Base-by-base conservation (phyloP, 2,113 vertebrate genomes). In the Rafetus swinhoei region DNA sequence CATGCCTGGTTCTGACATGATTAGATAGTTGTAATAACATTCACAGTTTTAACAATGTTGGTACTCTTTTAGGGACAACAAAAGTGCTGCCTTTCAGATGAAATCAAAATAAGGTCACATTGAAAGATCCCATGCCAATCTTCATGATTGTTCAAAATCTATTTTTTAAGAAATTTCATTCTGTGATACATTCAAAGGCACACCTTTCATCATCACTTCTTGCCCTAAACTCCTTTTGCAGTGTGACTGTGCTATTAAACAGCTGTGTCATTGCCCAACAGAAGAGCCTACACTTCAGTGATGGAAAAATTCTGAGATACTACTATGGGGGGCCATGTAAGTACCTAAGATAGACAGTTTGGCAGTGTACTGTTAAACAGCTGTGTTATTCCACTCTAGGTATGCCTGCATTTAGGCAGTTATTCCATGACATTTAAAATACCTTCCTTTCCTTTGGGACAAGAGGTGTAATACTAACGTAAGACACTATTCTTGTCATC, bases 31-130 rank as follows among this genome's bases (percentile, higher is more conserved):
- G n/a, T 72, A 72, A 72, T 2, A 88, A 84, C 72, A 83, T 59
- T 92, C 93, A 59, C 83, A 62, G 65, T n/a, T 91, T 81, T 55
- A 95, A 90, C 88, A 81, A 84, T 2, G 53, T 60, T 22, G 32
- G 32, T 56, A 57, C 60, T 87, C 77, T 84, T 86, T 77, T 35
- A 56, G 84, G 35, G 54, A 79, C 65, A 91, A 84, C 4, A 90
- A 72, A 92, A 53, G 22, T 72, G 39, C 3, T 79, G 55, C 59
- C 52, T 89, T 87, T 88, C 27, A 79, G 52, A n/a, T 53, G 14
- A 91, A 90, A 24, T 53, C 59, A 90, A 80, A 81, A 79, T 81
- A 92, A 81, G 89, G 22, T 87, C 62, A 18, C n/a, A 69, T n/a
- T 69, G 16, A 69, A 29, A 69, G 32, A 69, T 69, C 62, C 32